Evolutionary conservation across 2,113 vertebrate species (phyloP), one percentile per base, ranked within the genome.

Genomic region (Pheucticus melanocephalus): DNA sequence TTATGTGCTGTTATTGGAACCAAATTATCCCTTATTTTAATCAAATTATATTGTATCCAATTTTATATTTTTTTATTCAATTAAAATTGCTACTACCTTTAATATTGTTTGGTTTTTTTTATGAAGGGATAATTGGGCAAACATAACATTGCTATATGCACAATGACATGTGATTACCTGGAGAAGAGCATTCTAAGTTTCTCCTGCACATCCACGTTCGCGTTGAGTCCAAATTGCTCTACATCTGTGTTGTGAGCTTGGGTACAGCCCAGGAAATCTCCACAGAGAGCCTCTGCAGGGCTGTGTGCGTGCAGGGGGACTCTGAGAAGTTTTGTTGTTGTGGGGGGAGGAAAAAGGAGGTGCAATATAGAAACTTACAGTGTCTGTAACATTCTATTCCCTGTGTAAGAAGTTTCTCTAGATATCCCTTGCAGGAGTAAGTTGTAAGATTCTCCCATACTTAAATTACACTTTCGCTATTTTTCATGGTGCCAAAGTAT

Each of bases 321-420:
- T 28, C 33, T 14, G 12, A 37, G 3, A 15, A 15, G 5, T 66
- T 79, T 57, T 22, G 15, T 5, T 44, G 8, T 61, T 78, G 28
- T 3, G 8, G 15, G 6, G 19, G 4, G 3, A 11, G 5, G 5
- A 35, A 25, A n/a, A 12, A 13, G 21, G 21, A 33, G 5, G 4
- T 48, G 12, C 12, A 4, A 4, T 23, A 3, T 45, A n/a, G 45
- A 44, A 57, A 70, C 8, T 22, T 76, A 8, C 0, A 39, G 3
- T 15, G 5, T 64, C 50, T 92, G 24, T 44, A 69, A 69, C 10
- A 21, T 20, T 12, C 19, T 2, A 0, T 76, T 86, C 37, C 19
- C 31, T 23, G 17, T 39, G 28, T 59, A 39, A 80, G 51, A 75
- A n/a, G 20, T 45, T 79, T n/a, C 35, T 37, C 12, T 10, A 59